Evolutionary conservation across 2,797 vertebrate species (phyloP).

Genomic region (Lepidocolaptes lacrymiger): DNA sequence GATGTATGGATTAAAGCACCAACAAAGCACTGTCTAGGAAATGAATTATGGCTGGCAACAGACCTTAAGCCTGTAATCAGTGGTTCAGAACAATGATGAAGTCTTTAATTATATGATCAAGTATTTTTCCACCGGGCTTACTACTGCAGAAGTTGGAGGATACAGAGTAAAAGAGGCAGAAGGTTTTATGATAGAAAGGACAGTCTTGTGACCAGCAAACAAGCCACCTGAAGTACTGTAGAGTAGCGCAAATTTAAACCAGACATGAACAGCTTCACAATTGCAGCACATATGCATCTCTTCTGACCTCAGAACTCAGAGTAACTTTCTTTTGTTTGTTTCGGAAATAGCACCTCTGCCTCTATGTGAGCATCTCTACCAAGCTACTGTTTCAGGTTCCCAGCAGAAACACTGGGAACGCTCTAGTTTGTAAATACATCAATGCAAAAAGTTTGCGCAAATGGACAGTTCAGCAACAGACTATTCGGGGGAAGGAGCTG

Average conservation of each 20-base stretch:
- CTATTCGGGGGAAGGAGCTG: background rate
- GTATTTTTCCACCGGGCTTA: background rate
- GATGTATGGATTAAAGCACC: background rate
- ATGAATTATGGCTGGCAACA: slow-evolving; percentile 3
- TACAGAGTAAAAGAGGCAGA: background rate
- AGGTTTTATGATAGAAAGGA: background rate
- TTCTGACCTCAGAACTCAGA: background rate
- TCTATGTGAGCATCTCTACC: background rate
- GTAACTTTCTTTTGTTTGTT: background rate
- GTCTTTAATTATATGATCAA: background rate
- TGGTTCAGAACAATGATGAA: slow-evolving; percentile 7
- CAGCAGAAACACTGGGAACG: background rate
- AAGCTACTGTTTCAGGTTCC: background rate
- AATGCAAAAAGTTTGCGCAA: background rate
- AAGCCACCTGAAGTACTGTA: background rate
- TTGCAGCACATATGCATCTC: background rate
- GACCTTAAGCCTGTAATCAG: slow-evolving; percentile 10
- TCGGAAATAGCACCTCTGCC: background rate
- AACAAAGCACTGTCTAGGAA: slow-evolving; percentile 12
- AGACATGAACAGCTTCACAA: background rate
- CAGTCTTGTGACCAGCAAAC: background rate
- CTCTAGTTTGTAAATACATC: background rate
- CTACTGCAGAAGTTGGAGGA: background rate
- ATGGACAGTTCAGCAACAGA: background rate
- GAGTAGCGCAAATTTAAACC: background rate